Evolutionary conservation across 2,888 invertebrate species (phyloP), one percentile per base, ranked within the genome.

Genomic region (Hemicrepidius hirtus): DNA sequence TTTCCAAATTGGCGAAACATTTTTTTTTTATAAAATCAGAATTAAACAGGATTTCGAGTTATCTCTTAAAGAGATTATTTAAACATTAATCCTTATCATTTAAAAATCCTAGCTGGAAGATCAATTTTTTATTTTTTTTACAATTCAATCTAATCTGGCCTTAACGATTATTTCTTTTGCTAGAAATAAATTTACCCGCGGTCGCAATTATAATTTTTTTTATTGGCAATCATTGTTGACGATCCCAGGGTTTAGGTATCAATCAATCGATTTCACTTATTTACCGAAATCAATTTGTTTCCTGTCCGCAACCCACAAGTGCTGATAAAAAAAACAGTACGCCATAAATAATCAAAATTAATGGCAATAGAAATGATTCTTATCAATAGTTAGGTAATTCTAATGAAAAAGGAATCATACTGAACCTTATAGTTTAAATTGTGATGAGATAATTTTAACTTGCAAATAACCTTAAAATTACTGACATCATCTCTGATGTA

Each of bases 401-500:
- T 7, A 53, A 53, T 53, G 28, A 53, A 53, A 53, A 53, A 37
- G 37, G 18, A 13, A 18, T 5, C 35, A 64, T n/a, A n/a, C n/a
- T n/a, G 18, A 49, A 21, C 21, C 20, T 49, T 5, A 3, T 3
- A 20, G 21, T 2, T 18, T 16, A 44, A 53, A 53, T 10, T n/a
- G n/a, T 21, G 53, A 53, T 28, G 24, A 53, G 28, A n/a, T 53
- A 53, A 53, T 28, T 53, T 28, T 53, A 5, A 24, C 49, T 13
- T 53, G 32, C 53, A 53, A 18, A 24, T 53, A 53, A 53, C 28
- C 9, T 53, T 53, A 13, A 50, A 28, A 21, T 28, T 20, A 49
- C 49, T 66, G 66, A 66, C 66, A 66, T 66, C 55, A 66, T 55
- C 40, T 44, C 28, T 66, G 66, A 66, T 66, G 66, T 66, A 55